Evolutionary conservation across 1,140 invertebrate genomes (phyloP), one percentile per base, ranked within the genome.

Genomic region (Achatina immaculata): DNA sequence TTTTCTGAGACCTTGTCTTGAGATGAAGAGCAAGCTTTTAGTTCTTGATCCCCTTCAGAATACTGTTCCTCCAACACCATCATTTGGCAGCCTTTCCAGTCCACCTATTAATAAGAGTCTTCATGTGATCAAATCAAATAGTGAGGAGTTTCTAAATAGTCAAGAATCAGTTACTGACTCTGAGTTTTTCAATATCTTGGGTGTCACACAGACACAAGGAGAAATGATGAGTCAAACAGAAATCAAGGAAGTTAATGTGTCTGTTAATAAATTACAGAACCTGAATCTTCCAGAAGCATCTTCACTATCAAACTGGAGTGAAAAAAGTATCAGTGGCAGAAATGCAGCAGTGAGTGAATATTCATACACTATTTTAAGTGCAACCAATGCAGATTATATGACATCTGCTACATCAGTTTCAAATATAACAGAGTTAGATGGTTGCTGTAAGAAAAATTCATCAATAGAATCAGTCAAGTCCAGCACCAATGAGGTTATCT

Each of bases 141-240:
- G 16, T 16, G 31, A 36, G 6, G n/a, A 28, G 6, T 36, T 68
- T 36, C 14, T 36, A 68, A 7, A 4, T 40, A 14, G 24, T 16
- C 66, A 68, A 68, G 66, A 68, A 11, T 34, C 31, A 11, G 34
- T 68, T 36, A 68, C 34, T 16, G 66, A 68, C 34, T 68, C 66
- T 34, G 66, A 68, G 24, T 68, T 68, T 68, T 68, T 34, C 11
- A 4, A 68, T 68, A 36, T 36, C 24, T 36, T 68, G 14, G 66
- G 66, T 40, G 7, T 68, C 31, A 68, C 66, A 38, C 34, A 68
- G 38, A 68, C 28, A 4, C 11, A 68, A 19, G 38, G 7, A 14
- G 14, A 16, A 24, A 24, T 28, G 9, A 11, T 28, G 24, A 28
- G 24, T 24, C 7, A 24, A 9, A 24, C 11, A 24, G 48, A 14